Percentiles rank a stretch among this genome's conserved stretches.
phyloP scores from a whole-genome alignment of 2,797 vertebrate genomes.

The Linurgus olivaceus region DNA sequence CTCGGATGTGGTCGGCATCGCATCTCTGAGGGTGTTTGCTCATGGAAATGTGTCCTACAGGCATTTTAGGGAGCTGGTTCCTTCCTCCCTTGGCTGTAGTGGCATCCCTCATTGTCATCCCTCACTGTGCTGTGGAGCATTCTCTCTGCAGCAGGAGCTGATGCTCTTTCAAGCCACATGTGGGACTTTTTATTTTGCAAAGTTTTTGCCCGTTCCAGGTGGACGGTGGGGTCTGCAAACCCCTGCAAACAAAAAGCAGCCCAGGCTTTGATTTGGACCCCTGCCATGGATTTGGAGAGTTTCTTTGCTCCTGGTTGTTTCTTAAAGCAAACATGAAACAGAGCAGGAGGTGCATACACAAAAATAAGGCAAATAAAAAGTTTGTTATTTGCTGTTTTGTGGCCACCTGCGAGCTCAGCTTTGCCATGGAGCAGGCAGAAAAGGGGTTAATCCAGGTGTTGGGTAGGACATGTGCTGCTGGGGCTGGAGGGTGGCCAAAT shows the following conservation, averaged over 20 bases:
- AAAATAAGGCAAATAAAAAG: not conserved
- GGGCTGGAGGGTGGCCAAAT: conserved; percentile 29
- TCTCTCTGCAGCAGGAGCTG: not conserved
- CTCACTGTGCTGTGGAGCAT: not conserved
- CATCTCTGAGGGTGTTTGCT: not conserved
- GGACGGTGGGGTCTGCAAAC: not conserved
- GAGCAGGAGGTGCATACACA: not conserved
- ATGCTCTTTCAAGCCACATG: not conserved
- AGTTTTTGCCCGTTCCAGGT: fast-evolving
- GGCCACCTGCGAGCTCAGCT: not conserved
- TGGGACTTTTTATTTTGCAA: not conserved
- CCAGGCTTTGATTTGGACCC: not conserved
- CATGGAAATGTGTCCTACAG: fast-evolving
- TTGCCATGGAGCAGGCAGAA: not conserved
- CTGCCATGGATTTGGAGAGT: not conserved
- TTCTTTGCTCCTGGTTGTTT: not conserved
- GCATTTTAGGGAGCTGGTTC: not conserved
- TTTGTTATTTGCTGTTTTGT: not conserved
- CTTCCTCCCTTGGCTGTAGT: not conserved
- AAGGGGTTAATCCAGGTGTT: conserved; percentile 34
- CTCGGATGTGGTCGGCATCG: not conserved
- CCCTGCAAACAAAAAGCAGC: not conserved
- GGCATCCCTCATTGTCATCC: not conserved
- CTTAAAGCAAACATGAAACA: not conserved
- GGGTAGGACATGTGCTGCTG: conserved; percentile 9